Evolutionary conservation across 1,140 invertebrate genomes (phyloP).

Genomic region (Drosophila santomea): DNA sequence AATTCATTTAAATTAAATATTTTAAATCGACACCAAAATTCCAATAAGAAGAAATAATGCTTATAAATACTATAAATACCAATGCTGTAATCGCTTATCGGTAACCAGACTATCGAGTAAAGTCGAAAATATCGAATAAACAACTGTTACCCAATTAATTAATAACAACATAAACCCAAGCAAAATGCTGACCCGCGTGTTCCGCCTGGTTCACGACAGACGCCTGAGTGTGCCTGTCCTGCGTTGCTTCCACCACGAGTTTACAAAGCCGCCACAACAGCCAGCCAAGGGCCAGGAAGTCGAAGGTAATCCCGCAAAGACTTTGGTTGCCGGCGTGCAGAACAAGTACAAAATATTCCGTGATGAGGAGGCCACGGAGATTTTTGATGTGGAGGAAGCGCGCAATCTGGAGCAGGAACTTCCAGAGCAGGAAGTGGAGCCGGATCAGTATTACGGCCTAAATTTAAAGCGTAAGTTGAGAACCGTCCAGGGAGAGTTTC

Average conservation of each 20-base stretch:
- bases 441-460: conserved; percentile 85
- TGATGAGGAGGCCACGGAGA: conserved; percentile 87
- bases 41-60: too few relatives aligned
- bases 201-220: conserved; percentile 64
- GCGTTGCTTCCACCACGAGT: conserved; percentile 78
- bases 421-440: conserved; percentile 35
- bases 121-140: neutral
- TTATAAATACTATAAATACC: too few relatives aligned
- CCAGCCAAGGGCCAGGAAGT: neutral
- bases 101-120: neutral
- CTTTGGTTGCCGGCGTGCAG: conserved; percentile 54
- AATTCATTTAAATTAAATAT: too few relatives aligned
- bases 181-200: conserved; percentile 65
- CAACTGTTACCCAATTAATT: conserved; percentile 31
- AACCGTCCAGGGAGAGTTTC: neutral
- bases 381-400: conserved; percentile 89
- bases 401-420: conserved; percentile 74
- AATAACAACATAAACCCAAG: conserved; percentile 1
- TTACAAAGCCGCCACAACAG: conserved; percentile 39
- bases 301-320: conserved; percentile 10
- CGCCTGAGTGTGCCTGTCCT: conserved; percentile 64
- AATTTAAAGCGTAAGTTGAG: conserved; percentile 86
- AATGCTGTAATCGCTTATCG: neutral
- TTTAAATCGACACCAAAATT: too few relatives aligned
- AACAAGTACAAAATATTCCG: conserved; percentile 82